Conservation (phyloP, 2,888 invertebrate species). For the Thymelicus acteon region DNA sequence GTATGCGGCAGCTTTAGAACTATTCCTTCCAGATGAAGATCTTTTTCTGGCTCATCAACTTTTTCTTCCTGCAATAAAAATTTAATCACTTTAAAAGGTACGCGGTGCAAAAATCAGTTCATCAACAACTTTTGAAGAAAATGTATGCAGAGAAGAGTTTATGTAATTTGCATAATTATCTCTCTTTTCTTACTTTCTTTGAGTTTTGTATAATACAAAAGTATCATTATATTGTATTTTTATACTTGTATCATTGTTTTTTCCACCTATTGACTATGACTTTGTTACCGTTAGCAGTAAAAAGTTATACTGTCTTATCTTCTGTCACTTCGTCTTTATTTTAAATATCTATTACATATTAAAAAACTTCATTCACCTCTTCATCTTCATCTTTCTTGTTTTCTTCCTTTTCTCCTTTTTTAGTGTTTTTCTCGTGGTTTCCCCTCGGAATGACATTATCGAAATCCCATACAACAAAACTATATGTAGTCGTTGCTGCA, state of each 20-base stretch:
- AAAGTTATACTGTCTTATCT: no score
- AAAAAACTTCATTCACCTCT: conserved; percentile 35
- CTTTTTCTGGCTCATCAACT: conserved; percentile 65
- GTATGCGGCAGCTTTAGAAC: conserved; percentile 92
- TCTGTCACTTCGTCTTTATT: not conserved
- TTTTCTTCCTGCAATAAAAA: conserved; percentile 63
- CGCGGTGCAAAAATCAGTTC: not conserved
- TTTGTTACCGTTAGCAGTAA: no score
- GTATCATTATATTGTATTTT: no score
- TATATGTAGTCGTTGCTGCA: conserved; percentile 90
- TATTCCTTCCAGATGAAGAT: conserved; percentile 82
- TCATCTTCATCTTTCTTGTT: conserved; percentile 61
- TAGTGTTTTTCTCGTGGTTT: conserved; percentile 62
- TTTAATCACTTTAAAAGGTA: not conserved
- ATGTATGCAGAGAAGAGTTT: no score
- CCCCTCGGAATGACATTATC: conserved; percentile 77
- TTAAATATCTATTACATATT: no score
- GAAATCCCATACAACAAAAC: conserved; percentile 93
- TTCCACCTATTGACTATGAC: no score
- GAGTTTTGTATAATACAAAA: no score
- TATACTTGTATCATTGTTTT: no score
- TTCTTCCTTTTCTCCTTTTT: conserved; percentile 52
- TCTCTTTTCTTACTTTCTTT: no score
- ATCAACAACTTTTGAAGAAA: conserved; percentile 1
- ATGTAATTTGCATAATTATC: no score